Evolutionary conservation across 1,140 invertebrate genomes (phyloP).

Genomic region (Ostrea edulis): DNA sequence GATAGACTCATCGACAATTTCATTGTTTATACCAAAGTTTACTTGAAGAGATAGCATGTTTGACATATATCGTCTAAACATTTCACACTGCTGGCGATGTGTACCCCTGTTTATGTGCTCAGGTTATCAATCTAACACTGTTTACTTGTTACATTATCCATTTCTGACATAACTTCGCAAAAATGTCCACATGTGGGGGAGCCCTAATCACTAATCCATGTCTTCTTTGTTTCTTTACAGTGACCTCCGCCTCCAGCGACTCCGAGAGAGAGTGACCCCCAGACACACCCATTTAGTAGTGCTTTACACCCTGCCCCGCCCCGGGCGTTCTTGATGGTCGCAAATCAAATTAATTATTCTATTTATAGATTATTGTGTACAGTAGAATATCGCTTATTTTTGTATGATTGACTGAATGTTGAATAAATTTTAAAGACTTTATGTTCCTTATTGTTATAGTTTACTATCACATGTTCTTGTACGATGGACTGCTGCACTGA

Average conservation of each 20-base stretch:
- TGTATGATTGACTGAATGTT: background rate
- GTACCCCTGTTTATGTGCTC: background rate
- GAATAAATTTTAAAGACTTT: background rate
- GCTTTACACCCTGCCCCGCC: background rate
- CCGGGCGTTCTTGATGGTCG: background rate
- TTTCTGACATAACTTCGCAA: slow-evolving; percentile 19
- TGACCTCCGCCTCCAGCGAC: slow-evolving; percentile 2
- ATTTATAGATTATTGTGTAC: slow-evolving; percentile 20
- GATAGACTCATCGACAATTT: background rate
- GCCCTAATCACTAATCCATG: background rate
- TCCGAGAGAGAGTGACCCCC: background rate
- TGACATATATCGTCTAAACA: slow-evolving; percentile 18
- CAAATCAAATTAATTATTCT: slow-evolving; percentile 9
- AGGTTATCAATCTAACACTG: slow-evolving; percentile 17
- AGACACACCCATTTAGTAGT: background rate
- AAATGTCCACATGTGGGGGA: slow-evolving; percentile 4
- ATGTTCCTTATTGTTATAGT: background rate
- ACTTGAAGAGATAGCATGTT: slow-evolving; percentile 13
- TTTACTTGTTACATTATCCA: background rate
- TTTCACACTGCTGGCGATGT: slow-evolving; percentile 16
- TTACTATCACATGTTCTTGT: background rate
- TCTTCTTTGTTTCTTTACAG: background rate
- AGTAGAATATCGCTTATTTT: background rate
- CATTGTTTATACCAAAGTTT: slow-evolving; percentile 14
- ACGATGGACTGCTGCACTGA: no score